Conservation (phyloP, 2,888 invertebrate genomes). For the Polyommatus iphigenia region DNA sequence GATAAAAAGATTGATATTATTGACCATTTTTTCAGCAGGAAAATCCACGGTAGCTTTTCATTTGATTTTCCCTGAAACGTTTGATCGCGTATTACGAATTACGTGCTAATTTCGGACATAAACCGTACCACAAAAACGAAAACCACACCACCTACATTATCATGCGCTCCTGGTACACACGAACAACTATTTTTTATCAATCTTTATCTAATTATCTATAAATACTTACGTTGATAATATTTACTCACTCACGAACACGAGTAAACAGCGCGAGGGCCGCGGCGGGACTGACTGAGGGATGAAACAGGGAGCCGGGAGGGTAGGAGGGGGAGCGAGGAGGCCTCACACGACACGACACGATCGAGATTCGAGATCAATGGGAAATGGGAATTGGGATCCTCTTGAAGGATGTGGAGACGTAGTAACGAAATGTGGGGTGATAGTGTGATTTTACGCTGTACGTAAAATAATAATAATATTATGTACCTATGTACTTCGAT, state of each 20-base stretch:
- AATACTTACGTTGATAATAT: background rate
- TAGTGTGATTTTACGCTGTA: too few relatives aligned
- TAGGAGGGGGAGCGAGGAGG: background rate
- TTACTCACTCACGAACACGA: constrained; percentile 3
- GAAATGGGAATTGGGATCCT: too few relatives aligned
- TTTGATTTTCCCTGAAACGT: background rate
- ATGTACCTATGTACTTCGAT: too few relatives aligned
- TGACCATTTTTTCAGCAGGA: background rate
- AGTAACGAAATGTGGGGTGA: too few relatives aligned
- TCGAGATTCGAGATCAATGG: background rate
- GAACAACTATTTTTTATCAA: background rate
- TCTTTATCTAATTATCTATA: background rate
- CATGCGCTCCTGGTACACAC: background rate
- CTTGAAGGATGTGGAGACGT: background rate
- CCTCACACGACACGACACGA: constrained; percentile 9
- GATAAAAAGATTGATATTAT: too few relatives aligned
- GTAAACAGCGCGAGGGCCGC: background rate
- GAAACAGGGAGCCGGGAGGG: background rate
- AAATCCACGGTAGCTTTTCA: background rate
- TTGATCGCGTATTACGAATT: background rate
- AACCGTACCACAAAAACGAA: background rate
- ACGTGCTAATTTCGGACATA: background rate
- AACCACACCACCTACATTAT: background rate
- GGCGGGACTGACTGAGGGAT: background rate
- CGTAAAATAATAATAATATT: too few relatives aligned